These are phyloP conservation scores for Mellivora capensis DNA, from an alignment of 2,113 vertebrate genomes.

Conservation along the genomic window DNA sequence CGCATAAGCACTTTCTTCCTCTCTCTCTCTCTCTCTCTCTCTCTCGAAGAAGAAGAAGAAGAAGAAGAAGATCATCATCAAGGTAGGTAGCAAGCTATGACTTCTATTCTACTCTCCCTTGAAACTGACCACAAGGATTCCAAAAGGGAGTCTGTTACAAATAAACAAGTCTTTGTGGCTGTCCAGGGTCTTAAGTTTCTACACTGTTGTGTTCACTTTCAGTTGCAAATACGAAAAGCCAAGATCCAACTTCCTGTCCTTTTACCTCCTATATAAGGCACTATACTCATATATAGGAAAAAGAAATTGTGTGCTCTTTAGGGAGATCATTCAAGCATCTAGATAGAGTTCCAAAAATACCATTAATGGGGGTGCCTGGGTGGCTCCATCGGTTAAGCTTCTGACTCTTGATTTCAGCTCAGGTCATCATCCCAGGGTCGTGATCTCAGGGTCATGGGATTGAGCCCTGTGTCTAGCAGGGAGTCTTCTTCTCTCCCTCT, in stretches of 20 bases:
- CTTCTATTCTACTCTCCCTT: neutral
- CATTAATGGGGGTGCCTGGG: neutral
- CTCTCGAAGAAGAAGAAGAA: too few species aligned
- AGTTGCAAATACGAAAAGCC: neutral
- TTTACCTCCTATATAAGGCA: constrained; percentile 11
- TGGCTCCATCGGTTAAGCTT: neutral
- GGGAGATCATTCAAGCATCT: neutral
- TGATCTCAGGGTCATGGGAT: neutral
- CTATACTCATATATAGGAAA: neutral
- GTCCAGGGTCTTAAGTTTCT: constrained; percentile 1
- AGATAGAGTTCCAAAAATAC: neutral
- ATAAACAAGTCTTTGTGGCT: neutral
- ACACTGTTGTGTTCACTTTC: neutral
- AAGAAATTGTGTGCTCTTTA: neutral
- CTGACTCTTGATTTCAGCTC: neutral
- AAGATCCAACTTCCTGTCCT: neutral
- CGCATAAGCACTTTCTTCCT: neutral
- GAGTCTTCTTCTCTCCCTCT: neutral
- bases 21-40: too few species aligned
- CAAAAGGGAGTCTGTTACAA: neutral
- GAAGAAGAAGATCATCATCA: too few species aligned
- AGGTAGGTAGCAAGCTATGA: neutral
- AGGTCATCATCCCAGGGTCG: neutral
- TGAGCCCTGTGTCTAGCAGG: neutral
- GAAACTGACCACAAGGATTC: neutral